phyloP scores from a whole-genome alignment of 35 echinoderm and acorn worm genomes.

The Hemicentrotus pulcherrimus region DNA sequence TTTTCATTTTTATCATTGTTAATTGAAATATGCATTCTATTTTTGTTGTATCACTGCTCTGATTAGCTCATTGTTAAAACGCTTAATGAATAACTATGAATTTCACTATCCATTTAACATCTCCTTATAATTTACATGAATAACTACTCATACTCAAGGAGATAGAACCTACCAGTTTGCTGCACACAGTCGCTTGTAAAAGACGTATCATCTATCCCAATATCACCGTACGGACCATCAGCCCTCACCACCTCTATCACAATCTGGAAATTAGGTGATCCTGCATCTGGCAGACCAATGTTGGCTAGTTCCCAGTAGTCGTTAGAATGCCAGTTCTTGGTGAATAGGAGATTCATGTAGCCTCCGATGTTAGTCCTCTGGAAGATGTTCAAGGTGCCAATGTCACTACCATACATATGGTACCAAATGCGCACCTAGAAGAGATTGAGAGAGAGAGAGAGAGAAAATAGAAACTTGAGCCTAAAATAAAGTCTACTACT shows the following conservation, averaged over 20 bases:
- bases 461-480: too few relatives aligned
- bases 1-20: too few relatives aligned
- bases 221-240: slow-evolving; percentile 67
- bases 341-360: neutral
- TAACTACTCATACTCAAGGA: too few relatives aligned
- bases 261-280: slow-evolving; percentile 45
- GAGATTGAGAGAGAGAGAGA: neutral
- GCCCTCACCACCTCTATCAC: slow-evolving; percentile 80
- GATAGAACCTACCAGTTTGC: slow-evolving; percentile 33
- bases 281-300: slow-evolving; percentile 32
- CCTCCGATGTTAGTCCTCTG: slow-evolving; percentile 51
- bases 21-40: too few relatives aligned
- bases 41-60: too few relatives aligned
- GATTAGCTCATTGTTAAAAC: too few relatives aligned
- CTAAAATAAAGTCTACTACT: too few relatives aligned
- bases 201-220: slow-evolving; percentile 88
- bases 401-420: slow-evolving; percentile 66
- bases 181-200: slow-evolving; percentile 70
- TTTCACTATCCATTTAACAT: too few relatives aligned
- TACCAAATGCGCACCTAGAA: slow-evolving; percentile 59
- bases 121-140: too few relatives aligned
- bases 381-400: slow-evolving; percentile 56
- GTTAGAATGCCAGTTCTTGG: slow-evolving; percentile 14
- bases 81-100: too few relatives aligned
- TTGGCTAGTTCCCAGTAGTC: slow-evolving; percentile 63